Base-by-base conservation (phyloP, 2,888 invertebrate genomes). In the Plemyria rubiginata region DNA sequence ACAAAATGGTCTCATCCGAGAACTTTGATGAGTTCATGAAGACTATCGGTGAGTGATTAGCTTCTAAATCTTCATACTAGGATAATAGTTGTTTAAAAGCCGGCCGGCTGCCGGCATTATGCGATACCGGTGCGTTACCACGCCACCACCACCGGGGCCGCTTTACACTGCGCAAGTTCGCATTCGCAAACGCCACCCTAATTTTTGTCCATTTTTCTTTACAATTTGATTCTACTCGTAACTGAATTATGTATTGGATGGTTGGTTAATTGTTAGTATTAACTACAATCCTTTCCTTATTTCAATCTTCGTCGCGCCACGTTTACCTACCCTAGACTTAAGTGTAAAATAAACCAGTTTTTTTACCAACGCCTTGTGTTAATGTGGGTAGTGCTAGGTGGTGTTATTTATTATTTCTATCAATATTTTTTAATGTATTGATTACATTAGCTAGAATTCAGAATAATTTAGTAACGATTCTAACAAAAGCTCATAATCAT, bases 1-100 rank as follows among this genome's bases (percentile, higher is more conserved):
- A 96, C 94, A 97, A 97, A 85, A 94, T 98, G 86, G 88, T 93
- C 66, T 94, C 94, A 65, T 96, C 96, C 76, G 96, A 97, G 70
- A 96, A 97, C 83, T 98, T 98, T 86, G 98, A 98, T 78, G 96
- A 97, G 63, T 97, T 96, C 93, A 96, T 98, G 97, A 97, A 97
- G 93, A 94, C 95, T 54, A 88, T 97, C 69, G 97, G 97, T 97
- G 82, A 96, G 96, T 88, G 40, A 60, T 72, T 76, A 70, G 71
- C 36, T 45, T 60, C 63, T 75, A 76, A 59, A 70, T 73, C 57
- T 55, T 73, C 71, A 3, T 9, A 9, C 63, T 36, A n/a, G 28
- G 43, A 8, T 65, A 71, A 55, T 66, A 73, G 68, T 16, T 69
- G 70, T 66, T 65, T 51, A 48, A 70, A 71, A 68, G 82, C 88